These are phyloP conservation scores for Odocoileus hemionus DNA, from an alignment of 2,113 vertebrate genomes.

Conservation along the genomic window DNA sequence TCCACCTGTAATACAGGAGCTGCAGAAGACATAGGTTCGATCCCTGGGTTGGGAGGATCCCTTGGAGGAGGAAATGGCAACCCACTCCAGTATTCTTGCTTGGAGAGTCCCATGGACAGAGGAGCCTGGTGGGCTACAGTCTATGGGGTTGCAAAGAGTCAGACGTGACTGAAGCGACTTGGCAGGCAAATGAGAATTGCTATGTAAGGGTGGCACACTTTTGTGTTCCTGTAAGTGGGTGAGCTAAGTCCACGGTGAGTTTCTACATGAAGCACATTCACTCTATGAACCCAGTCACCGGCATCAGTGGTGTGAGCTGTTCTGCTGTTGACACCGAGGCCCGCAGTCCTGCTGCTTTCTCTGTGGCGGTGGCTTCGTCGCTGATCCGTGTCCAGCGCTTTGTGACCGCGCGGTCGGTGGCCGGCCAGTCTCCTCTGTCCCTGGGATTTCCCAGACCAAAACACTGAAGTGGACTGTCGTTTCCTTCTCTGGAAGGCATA, in stretches of 20 bases:
- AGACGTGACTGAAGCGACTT: neutral
- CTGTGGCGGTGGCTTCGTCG: rapidly evolving
- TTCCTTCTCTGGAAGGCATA: neutral
- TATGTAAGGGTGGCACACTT: neutral
- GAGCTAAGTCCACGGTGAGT: neutral
- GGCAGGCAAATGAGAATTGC: neutral
- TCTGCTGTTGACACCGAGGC: neutral
- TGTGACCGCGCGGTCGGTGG: neutral
- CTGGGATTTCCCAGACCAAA: neutral
- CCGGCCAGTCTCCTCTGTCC: neutral
- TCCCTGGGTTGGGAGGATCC: neutral
- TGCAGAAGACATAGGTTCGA: neutral
- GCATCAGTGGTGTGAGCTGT: neutral
- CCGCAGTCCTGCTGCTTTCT: neutral
- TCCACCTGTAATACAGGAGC: neutral
- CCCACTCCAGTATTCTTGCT: neutral
- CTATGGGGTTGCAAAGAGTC: neutral
- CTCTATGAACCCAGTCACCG: neutral
- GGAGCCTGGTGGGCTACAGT: neutral
- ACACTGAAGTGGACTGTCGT: neutral
- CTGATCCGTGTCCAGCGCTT: neutral
- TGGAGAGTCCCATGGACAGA: neutral
- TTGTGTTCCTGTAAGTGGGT: neutral
- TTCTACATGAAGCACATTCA: neutral
- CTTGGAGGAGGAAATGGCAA: neutral